Evolutionary conservation across 1,140 invertebrate genomes (phyloP), one percentile per base, ranked within the genome.

Genomic region (Leguminivora glycinivorella): DNA sequence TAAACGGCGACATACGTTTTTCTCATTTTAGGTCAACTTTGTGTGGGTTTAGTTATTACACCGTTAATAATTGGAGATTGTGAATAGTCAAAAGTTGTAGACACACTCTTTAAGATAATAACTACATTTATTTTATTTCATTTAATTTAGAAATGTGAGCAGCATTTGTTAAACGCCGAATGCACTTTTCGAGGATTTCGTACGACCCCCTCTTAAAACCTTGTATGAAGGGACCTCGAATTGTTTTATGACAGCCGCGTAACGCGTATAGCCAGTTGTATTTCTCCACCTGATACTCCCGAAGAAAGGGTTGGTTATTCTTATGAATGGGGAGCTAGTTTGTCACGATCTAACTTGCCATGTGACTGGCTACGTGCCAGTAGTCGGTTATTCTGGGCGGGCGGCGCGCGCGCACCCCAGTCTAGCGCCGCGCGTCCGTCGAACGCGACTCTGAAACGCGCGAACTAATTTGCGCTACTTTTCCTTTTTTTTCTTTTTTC

Each of bases 241-340:
- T 34, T 31, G 1, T 10, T 34, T 38, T 38, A 38, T 38, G 12
- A 34, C 10, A n/a, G 14, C n/a, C 40, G 40, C 40, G 40, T 43
- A 43, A 5, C 40, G 40, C 40, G 40, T 43, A 43, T 43, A 5
- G 40, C 14, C 40, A 43, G 9, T 43, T 14, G 14, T n/a, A n/a
- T 43, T 43, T 34, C 31, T 34, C 38, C 38, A 43, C 38, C 14
- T 43, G 47, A 22, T 22, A 22, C 47, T 22, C 19, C n/a, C 14
- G n/a, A 63, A 63, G 56, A 63, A 34, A 31, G 58, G 58, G 58
- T 29, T n/a, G 58, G 14, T 63, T 63, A 72, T 47, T 72, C 74
- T 91, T 82, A 85, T 91, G 89, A 91, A 91, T 91, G 89, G 47
- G 47, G 80, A 77, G 79, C 73, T 77, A 74, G 80, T 72, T 75